phyloP scores from a whole-genome alignment of 2,888 invertebrate species.

The Cryptus armator region DNA sequence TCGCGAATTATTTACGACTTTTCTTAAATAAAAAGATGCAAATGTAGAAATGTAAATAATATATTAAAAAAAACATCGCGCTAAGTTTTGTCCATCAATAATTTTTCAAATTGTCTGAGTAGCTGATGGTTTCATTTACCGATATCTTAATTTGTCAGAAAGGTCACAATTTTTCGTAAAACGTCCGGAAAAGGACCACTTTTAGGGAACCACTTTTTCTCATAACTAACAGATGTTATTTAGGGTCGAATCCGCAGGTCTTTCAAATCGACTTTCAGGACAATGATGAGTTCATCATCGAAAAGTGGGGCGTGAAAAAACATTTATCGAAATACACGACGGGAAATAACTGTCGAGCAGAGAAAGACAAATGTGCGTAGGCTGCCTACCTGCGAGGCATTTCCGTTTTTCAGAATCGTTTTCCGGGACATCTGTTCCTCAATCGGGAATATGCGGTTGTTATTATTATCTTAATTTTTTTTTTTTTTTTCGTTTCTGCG shows the following conservation, averaged over 20 bases:
- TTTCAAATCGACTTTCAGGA: conserved; percentile 40
- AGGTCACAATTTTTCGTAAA: conserved; percentile 41
- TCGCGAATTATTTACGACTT: not conserved
- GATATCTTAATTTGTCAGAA: conserved; percentile 23
- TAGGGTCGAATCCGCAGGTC: conserved; percentile 10
- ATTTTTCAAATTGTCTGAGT: not conserved
- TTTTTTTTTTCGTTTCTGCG: conserved; percentile 43
- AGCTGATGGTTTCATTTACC: not conserved
- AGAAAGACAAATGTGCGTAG: conserved; percentile 41
- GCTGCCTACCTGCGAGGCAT: conserved; percentile 21
- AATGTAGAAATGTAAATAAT: not conserved
- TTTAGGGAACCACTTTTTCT: not conserved
- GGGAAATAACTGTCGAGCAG: not conserved
- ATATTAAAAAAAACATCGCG: not conserved
- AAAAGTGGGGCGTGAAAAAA: conserved; percentile 54
- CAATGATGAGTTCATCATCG: conserved; percentile 57
- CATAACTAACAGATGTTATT: conserved; percentile 46
- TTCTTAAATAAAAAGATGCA: not conserved
- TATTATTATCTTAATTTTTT: not conserved
- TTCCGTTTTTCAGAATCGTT: conserved; percentile 59
- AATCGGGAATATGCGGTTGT: not conserved
- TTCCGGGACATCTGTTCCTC: conserved; percentile 65
- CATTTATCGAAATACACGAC: conserved; percentile 38
- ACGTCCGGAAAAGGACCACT: conserved; percentile 30
- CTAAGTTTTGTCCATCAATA: not conserved